A percentile compares a stretch with the other conserved stretches of the same genome.
Evolutionary conservation across 2,797 vertebrate species (phyloP).

Genomic region (Pygocentrus nattereri): DNA sequence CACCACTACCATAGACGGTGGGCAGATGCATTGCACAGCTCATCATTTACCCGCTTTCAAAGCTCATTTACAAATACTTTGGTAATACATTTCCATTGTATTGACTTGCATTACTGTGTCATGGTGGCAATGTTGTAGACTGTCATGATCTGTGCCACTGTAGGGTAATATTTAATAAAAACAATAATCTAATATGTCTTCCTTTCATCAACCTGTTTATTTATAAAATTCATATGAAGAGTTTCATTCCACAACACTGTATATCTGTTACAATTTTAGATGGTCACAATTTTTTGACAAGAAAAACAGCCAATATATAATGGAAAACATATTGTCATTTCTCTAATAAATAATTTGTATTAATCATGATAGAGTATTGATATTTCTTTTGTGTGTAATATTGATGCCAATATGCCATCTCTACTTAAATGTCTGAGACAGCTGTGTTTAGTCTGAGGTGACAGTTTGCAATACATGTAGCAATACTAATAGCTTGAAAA

Average conservation of each 20-base stretch:
- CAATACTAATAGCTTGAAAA: too few relatives aligned
- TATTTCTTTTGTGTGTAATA: too few relatives aligned
- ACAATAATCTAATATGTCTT: too few relatives aligned
- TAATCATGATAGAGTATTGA: too few relatives aligned
- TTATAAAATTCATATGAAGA: too few relatives aligned
- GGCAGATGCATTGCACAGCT: not conserved
- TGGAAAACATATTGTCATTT: too few relatives aligned
- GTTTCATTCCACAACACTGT: too few relatives aligned
- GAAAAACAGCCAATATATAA: too few relatives aligned
- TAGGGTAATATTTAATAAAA: not conserved
- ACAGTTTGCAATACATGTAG: not conserved
- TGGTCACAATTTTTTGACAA: too few relatives aligned
- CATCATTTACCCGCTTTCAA: not conserved
- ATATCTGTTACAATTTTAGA: not conserved
- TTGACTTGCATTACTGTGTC: not conserved
- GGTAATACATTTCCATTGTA: not conserved
- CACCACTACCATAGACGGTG: not conserved
- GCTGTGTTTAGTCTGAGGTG: not conserved
- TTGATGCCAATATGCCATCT: not conserved
- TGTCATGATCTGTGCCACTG: not conserved
- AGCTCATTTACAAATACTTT: not conserved
- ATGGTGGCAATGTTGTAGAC: not conserved
- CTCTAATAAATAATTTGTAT: too few relatives aligned
- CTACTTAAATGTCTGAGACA: not conserved
- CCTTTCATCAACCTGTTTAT: too few relatives aligned